Conservation (phyloP, 2,888 invertebrate species). For the Melipona beecheii region DNA sequence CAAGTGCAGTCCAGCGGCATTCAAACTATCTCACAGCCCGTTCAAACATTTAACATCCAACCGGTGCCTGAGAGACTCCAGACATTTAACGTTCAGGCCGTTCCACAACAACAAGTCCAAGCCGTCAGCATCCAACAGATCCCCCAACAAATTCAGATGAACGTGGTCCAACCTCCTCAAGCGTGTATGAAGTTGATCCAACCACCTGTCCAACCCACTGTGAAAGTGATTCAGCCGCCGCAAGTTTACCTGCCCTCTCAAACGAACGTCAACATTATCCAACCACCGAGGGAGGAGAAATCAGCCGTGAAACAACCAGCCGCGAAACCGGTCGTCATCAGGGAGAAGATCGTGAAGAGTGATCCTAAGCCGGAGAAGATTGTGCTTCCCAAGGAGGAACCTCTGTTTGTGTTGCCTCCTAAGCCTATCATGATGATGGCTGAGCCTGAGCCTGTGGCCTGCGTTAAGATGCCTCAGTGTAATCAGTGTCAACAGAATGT, state of each 20-base stretch:
- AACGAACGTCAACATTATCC: conserved; percentile 4
- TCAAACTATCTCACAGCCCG: conserved; percentile 1
- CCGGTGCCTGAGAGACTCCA: background rate
- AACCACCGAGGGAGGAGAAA: background rate
- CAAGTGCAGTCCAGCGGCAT: conserved; percentile 8
- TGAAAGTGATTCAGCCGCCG: conserved; percentile 21
- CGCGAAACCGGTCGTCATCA: background rate
- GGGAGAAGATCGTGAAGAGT: background rate
- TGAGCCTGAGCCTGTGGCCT: conserved; percentile 3
- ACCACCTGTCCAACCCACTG: background rate
- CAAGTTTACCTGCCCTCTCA: conserved; percentile 15
- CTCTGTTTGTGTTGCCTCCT: background rate
- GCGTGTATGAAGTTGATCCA: background rate
- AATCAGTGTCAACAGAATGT: background rate
- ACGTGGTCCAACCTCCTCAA: conserved; percentile 21
- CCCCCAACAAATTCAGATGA: conserved; percentile 12
- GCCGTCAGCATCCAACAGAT: conserved; percentile 6
- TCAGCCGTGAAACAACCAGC: too few relatives aligned
- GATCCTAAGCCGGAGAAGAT: background rate
- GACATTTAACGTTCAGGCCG: background rate
- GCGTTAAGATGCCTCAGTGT: conserved; percentile 16
- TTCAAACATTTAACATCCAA: conserved; percentile 9
- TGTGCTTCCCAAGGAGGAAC: background rate
- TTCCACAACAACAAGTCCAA: background rate
- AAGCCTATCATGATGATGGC: conserved; percentile 26